Evolutionary conservation across 2,888 invertebrate genomes (phyloP), one percentile per base, ranked within the genome.

Genomic region (Netelia virgata): DNA sequence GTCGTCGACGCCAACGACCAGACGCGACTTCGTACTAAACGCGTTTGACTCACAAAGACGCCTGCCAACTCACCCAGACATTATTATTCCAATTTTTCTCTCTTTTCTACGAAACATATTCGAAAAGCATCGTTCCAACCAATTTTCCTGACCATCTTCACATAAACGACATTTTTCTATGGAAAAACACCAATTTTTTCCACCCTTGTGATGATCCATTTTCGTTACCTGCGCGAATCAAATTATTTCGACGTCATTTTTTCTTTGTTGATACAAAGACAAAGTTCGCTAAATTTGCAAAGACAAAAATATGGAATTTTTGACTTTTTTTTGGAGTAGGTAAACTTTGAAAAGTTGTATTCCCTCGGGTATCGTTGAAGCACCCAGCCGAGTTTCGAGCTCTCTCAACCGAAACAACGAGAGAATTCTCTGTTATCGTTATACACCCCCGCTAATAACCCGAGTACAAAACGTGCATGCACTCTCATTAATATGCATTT

Each of bases 401-500:
- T 61, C 70, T 82, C 74, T 82, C 82, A 78, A 61, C 59, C 72
- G 82, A 53, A 84, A 75, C 68, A 41, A 70, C n/a, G 61, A 28
- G 59, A 61, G 36, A 28, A 66, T 43, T 76, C 28, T 70, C 20
- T 50, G 57, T 66, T 70, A 70, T 66, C 50, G 53, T 76, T 76
- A 10, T 66, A 43, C 1, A 59, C 55, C 23, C 72, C 72, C 50
- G 53, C 68, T 82, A 63, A 57, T 72, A 57, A 9, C 18, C 53
- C 5, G 6, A 61, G 16, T 76, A 70, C 41, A 23, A 20, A 41
- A 23, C 50, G n/a, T n/a, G 36, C 68, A 10, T 61, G 50, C 57
- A 57, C 23, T 78, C 59, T 74, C 82, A 72, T 84, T 82, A 84
- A 75, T 78, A 20, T 76, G 73, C 76, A 41, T 84, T 73, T 84